Conservation (phyloP, 2,113 vertebrate genomes). For the Canis aureus region DNA sequence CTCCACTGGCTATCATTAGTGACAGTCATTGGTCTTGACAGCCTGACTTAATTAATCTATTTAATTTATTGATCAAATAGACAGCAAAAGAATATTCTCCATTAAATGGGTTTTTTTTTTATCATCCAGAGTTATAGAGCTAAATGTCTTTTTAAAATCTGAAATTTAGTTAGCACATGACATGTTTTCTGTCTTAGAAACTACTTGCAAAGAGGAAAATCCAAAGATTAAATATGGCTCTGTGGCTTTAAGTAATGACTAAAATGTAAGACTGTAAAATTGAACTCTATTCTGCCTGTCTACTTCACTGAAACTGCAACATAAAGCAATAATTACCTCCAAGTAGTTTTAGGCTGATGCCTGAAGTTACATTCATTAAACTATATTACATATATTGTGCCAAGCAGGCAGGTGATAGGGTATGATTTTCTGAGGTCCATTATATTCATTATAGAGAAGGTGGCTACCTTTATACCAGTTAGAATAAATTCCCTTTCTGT, state of each 20-base stretch:
- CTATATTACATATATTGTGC: constrained; percentile 66
- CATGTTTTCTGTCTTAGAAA: constrained; percentile 83
- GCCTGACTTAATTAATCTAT: constrained; percentile 88
- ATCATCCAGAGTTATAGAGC: constrained; percentile 85
- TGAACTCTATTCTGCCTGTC: constrained; percentile 75
- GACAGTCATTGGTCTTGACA: constrained; percentile 84
- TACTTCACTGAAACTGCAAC: constrained; percentile 77
- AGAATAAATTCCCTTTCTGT: constrained; percentile 30
- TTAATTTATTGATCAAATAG: constrained; percentile 89
- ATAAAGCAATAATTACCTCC: constrained; percentile 78
- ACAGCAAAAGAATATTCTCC: constrained; percentile 81
- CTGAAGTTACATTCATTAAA: constrained; percentile 51
- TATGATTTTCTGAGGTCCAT: constrained; percentile 69
- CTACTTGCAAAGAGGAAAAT: constrained; percentile 70
- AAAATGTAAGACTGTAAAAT: constrained; percentile 78
- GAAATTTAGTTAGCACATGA: constrained; percentile 86
- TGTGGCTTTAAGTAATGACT: constrained; percentile 83
- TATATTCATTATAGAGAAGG: constrained; percentile 67
- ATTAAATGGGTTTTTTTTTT: constrained; percentile 85
- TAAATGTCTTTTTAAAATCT: constrained; percentile 86
- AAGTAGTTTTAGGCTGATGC: constrained; percentile 73
- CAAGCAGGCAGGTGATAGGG: constrained; percentile 49
- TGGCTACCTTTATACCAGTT: constrained; percentile 27
- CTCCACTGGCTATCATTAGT: constrained; percentile 74
- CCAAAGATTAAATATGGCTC: constrained; percentile 81